phyloP scores from a whole-genome alignment of 2,797 vertebrate genomes.

The Gallinago nigripennis region DNA sequence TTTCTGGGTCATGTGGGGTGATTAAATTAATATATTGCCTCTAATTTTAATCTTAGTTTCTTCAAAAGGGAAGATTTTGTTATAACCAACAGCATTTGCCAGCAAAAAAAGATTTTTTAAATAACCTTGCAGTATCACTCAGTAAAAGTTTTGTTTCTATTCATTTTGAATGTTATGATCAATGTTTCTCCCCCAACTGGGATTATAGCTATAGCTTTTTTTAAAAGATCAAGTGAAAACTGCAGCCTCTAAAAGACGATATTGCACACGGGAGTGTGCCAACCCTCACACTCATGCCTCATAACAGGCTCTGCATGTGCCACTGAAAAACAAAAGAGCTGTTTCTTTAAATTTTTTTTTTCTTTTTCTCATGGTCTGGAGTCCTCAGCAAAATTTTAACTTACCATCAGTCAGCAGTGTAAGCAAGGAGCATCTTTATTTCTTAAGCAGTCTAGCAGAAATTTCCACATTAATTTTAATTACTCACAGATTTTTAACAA shows the following conservation, averaged over 20 bases:
- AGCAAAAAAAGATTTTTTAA: neutral
- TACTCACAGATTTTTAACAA: slow-evolving; percentile 28
- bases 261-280: neutral
- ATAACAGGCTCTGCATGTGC: neutral
- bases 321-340: neutral
- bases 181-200: neutral
- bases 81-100: neutral
- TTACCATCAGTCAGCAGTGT: neutral
- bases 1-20: neutral
- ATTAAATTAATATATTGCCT: neutral
- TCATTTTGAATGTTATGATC: neutral
- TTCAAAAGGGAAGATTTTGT: neutral
- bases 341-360: neutral
- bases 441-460: slow-evolving; percentile 32
- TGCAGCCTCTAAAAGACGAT: neutral
- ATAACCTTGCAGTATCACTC: neutral
- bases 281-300: neutral
- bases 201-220: neutral
- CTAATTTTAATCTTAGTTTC: neutral
- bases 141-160: neutral
- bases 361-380: neutral
- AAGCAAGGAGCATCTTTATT: slow-evolving; percentile 27
- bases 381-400: slow-evolving; percentile 28
- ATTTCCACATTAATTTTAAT: slow-evolving; percentile 52
- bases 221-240: neutral